Base-by-base conservation (phyloP, 2,888 invertebrate genomes). In the Oligia latruncula region DNA sequence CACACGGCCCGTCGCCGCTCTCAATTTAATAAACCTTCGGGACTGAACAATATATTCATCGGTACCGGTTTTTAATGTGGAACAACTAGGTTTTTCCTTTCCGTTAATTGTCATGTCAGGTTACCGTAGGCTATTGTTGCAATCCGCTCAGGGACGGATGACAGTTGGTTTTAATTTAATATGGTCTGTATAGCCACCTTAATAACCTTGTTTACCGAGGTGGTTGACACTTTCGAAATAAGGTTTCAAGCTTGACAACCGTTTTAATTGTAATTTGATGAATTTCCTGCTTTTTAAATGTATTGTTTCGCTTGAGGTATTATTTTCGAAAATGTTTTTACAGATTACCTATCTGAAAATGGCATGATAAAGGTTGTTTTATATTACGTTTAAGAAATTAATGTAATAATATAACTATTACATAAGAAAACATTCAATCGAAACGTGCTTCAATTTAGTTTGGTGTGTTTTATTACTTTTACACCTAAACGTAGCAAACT, bases 71-170 rank as follows among this genome's bases (percentile, higher is more conserved):
- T 90, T 86, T 83, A 79, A 89, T 86, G 86, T 87, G 84, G 80
- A 83, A 87, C 87, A 90, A 90, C 87, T 89, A 90, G 90, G 90
- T 92, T 93, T 92, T 94, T 93, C 93, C 93, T 94, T 94, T 94
- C 92, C 83, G 88, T 90, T 94, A 95, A 95, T 94, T 93, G 92
- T 91, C 89, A 91, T 92, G 92, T 92, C 49, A 49, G 75, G 13
- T 71, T 83, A 87, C 82, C 79, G 78, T 78, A 76, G 80, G 80
- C 84, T 80, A 88, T 88, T 90, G 88, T 90, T 82, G 75, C 68
- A 82, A 78, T 70, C 55, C 81, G 79, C 71, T 80, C 85, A 77
- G 89, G 87, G 90, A 86, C 88, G 62, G 20, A 64, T 29, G 29
- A 77, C 78, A 58, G 77, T 49, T 67, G 70, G 29, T 52, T 78